Base-by-base conservation (phyloP, 2,888 invertebrate genomes). In the Acanthacorydalis orientalis region DNA sequence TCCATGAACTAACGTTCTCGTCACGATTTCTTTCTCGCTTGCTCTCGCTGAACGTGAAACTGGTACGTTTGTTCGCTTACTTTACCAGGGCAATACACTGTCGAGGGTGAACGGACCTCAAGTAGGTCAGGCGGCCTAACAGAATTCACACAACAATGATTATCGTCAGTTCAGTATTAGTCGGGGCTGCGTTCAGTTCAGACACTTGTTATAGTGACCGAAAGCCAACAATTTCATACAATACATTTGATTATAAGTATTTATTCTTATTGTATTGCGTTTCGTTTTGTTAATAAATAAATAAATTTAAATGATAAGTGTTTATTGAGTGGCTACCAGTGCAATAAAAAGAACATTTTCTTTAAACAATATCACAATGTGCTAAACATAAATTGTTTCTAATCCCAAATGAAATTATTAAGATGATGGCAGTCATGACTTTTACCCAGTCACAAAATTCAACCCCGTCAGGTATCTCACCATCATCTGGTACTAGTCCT, bases 71-170 rank as follows among this genome's bases (percentile, higher is more conserved):
- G 33, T 33, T 38, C 48, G 46, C 44, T 48, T 45, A 42, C 41
- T 44, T 43, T 34, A 39, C 47, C 48, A 47, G 59, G 57, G 61
- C 57, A 59, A 39, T 44, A 31, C 46, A 39, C 38, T 70, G 67
- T 59, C 73, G 73, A 70, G 78, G 64, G 78, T 77, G 76, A 80
- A 78, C 75, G 78, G 75, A 78, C 82, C 75, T 73, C 71, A 81
- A 80, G 73, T 81, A 75, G 81, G 81, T 79, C 81, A 78, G 72
- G 77, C 75, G 72, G 77, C 62, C 78, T 74, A 74, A 74, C 73
- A 73, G 69, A 73, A 68, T 72, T 72, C 67, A 67, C 65, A 61
- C 65, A 62, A 31, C 15, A 31, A 11, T 46, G 23, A 44, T 35
- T 34, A 35, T 16, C 12, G 31, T 44, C 14, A n/a, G 38, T 38